A percentile compares a stretch with the other conserved stretches of the same genome.
Conservation (phyloP, 2,888 invertebrate species). For the Crossocerus cetratus region DNA sequence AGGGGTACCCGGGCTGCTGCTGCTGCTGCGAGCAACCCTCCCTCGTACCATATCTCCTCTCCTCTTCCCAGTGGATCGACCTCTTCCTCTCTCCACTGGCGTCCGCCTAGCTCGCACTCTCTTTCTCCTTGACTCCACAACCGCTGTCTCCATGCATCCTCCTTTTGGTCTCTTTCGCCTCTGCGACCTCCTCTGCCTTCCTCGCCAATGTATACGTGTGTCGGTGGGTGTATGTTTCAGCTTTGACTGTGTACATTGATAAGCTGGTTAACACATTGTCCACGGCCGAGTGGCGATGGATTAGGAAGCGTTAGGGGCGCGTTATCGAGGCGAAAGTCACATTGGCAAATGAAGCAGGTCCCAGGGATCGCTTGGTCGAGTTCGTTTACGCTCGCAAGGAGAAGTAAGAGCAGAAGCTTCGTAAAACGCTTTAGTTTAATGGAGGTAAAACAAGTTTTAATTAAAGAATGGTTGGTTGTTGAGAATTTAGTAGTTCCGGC, state of each 20-base stretch:
- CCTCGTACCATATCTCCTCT: slow-evolving; percentile 30
- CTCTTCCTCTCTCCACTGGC: slow-evolving; percentile 21
- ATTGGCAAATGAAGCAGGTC: slow-evolving; percentile 29
- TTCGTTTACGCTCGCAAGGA: slow-evolving; percentile 62
- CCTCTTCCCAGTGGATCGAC: slow-evolving; percentile 14
- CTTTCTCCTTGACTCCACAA: background rate
- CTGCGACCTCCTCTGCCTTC: background rate
- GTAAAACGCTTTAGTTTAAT: slow-evolving; percentile 70
- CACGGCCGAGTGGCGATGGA: no score
- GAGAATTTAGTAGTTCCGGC: no score
- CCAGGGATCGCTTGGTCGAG: slow-evolving; percentile 39
- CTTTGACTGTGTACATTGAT: no score
- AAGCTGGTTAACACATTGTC: no score
- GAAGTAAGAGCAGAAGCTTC: slow-evolving; percentile 54
- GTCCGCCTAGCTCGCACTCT: slow-evolving; percentile 7
- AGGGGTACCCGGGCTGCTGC: slow-evolving; percentile 49
- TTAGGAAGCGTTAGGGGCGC: no score
- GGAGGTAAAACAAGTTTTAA: slow-evolving; percentile 71
- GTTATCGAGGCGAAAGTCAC: no score
- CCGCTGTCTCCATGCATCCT: background rate
- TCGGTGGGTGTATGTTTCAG: no score
- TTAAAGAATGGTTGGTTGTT: no score
- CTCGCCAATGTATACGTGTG: background rate
- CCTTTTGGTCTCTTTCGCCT: background rate
- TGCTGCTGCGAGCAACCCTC: slow-evolving; percentile 57